A percentile compares a stretch with the other conserved stretches of the same genome.
Conservation (phyloP, 2,797 vertebrate species). For the Limnodromus scolopaceus region DNA sequence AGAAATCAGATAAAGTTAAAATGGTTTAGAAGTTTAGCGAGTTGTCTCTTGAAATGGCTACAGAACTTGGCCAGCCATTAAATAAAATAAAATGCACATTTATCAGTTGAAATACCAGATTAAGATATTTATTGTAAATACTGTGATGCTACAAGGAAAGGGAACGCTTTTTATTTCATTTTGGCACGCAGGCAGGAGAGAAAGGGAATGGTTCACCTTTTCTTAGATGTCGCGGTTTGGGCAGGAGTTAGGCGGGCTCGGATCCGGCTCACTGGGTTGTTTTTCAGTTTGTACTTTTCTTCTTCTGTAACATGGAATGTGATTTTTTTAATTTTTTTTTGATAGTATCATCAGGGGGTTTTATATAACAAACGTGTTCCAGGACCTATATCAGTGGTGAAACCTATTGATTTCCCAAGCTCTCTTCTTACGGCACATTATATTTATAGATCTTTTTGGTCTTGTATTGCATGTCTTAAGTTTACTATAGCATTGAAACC, state of each 20-base stretch:
- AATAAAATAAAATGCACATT: not conserved
- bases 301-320: not conserved
- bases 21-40: not conserved
- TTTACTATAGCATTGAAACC: not conserved
- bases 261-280: not conserved
- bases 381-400: not conserved
- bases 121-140: not conserved
- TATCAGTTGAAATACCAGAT: not conserved
- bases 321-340: not conserved
- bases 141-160: not conserved
- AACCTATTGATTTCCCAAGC: not conserved
- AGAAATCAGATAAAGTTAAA: slow-evolving; percentile 2
- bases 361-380: not conserved
- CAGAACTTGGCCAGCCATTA: not conserved
- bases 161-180: not conserved
- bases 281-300: not conserved
- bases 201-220: not conserved
- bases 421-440: not conserved
- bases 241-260: not conserved
- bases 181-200: not conserved
- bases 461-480: not conserved
- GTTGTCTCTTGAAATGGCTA: not conserved
- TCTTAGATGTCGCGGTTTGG: not conserved
- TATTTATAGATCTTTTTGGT: not conserved
- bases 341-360: not conserved